Conservation (phyloP, 1,140 invertebrate genomes). For the Heliconius himera region DNA sequence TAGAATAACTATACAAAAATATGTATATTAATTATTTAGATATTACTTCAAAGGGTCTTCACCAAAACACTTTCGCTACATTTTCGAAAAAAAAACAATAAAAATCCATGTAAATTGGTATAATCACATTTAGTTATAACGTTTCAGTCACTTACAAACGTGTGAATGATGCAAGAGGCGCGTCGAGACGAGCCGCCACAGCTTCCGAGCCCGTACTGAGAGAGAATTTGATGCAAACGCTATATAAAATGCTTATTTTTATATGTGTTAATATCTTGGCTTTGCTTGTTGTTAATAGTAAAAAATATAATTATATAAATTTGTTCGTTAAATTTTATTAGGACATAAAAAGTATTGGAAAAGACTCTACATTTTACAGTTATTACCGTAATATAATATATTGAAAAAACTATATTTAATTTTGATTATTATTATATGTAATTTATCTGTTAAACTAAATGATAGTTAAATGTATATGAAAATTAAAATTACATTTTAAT, state of each 20-base stretch:
- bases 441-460: too few species aligned
- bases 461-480: too few species aligned
- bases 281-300: background rate
- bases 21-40: background rate
- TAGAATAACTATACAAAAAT: background rate
- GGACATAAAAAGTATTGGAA: too few species aligned
- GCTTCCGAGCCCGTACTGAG: constrained; percentile 4
- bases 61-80: background rate
- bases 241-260: background rate
- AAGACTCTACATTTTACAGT: background rate
- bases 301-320: background rate
- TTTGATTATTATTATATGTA: too few species aligned
- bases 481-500: too few species aligned
- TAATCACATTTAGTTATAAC: constrained; percentile 3
- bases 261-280: background rate
- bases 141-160: constrained; percentile 8
- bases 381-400: background rate
- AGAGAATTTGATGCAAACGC: background rate
- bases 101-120: background rate
- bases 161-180: background rate
- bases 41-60: background rate
- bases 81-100: constrained; percentile 1
- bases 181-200: constrained; percentile 1
- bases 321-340: background rate
- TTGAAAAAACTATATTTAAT: too few species aligned